phyloP scores from a whole-genome alignment of 2,888 invertebrate genomes.

The Andrena bucephala region DNA sequence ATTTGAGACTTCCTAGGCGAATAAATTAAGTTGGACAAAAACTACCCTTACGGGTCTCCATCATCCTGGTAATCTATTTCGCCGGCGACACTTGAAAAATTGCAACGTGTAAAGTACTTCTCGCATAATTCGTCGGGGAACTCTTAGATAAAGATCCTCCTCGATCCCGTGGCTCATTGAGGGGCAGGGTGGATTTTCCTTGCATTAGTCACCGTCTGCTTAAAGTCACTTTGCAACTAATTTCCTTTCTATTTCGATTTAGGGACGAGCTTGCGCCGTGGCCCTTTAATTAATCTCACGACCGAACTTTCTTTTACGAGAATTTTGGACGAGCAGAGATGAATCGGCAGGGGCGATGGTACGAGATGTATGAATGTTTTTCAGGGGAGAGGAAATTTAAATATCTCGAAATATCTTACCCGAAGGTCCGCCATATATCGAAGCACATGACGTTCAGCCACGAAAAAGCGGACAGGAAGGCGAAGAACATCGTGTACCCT shows the following conservation, averaged over 20 bases:
- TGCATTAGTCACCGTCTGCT: conserved; percentile 13
- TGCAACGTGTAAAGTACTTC: conserved; percentile 38
- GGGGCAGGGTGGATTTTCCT: not conserved
- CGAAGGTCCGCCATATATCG: conserved; percentile 93
- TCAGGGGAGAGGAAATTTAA: not conserved
- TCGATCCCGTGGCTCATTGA: conserved; percentile 14
- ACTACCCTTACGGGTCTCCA: conserved; percentile 1
- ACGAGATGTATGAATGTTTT: not conserved
- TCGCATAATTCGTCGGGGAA: conserved; percentile 12
- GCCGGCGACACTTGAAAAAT: conserved; percentile 34
- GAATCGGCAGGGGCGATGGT: too few relatives aligned
- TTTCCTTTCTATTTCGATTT: conserved; percentile 23
- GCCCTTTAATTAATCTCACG: not conserved
- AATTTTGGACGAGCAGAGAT: not conserved
- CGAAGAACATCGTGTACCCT: conserved; percentile 90
- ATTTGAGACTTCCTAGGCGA: not conserved
- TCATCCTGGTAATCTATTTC: conserved; percentile 34
- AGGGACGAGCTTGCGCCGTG: not conserved
- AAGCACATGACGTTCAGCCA: conserved; percentile 93
- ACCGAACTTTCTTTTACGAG: not conserved
- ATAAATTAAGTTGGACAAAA: conserved; percentile 18
- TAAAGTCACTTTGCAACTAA: conserved; percentile 3
- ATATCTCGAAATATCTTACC: conserved; percentile 86
- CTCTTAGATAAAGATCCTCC: conserved; percentile 20
- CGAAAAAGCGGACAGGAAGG: conserved; percentile 90